A percentile compares a stretch with the other conserved stretches of the same genome.
Conservation (phyloP, 2,797 vertebrate genomes). For the Myripristis murdjan region DNA sequence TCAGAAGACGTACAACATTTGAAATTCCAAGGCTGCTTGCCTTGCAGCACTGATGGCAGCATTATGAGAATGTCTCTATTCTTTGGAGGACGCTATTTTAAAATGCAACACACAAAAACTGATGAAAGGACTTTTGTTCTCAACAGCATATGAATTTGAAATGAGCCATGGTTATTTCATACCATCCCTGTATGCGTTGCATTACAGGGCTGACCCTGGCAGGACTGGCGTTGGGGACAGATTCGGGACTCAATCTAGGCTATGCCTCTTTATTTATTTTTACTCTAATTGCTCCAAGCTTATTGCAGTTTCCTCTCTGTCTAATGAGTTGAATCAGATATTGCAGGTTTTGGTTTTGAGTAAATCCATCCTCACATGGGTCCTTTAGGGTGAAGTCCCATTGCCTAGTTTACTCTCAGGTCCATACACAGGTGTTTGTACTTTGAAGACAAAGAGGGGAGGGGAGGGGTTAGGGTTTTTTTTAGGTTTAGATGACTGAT, state of each 20-base stretch:
- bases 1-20: conserved; percentile 43
- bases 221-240: conserved; percentile 40
- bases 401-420: conserved; percentile 4
- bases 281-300: conserved; percentile 47
- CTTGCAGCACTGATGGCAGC: conserved; percentile 60
- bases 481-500: conserved; percentile 24
- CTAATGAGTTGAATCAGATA: conserved; percentile 53
- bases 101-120: conserved; percentile 47
- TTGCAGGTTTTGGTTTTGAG: conserved; percentile 33
- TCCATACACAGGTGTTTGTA: conserved; percentile 55
- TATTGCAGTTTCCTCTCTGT: conserved; percentile 25
- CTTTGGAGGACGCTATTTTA: conserved; percentile 55
- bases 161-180: conserved; percentile 53
- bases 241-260: conserved; percentile 52
- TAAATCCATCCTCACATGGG: conserved; percentile 29
- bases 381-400: conserved; percentile 57
- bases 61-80: conserved; percentile 55
- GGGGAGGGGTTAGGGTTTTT: conserved; percentile 26
- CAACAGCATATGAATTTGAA: conserved; percentile 50
- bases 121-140: conserved; percentile 70
- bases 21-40: conserved; percentile 51
- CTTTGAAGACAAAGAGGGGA: conserved; percentile 35
- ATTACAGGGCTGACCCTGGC: conserved; percentile 52
- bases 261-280: conserved; percentile 45
- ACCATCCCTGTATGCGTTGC: conserved; percentile 30